Conservation (phyloP, 1,140 invertebrate species). For the Pomacea maculata region DNA sequence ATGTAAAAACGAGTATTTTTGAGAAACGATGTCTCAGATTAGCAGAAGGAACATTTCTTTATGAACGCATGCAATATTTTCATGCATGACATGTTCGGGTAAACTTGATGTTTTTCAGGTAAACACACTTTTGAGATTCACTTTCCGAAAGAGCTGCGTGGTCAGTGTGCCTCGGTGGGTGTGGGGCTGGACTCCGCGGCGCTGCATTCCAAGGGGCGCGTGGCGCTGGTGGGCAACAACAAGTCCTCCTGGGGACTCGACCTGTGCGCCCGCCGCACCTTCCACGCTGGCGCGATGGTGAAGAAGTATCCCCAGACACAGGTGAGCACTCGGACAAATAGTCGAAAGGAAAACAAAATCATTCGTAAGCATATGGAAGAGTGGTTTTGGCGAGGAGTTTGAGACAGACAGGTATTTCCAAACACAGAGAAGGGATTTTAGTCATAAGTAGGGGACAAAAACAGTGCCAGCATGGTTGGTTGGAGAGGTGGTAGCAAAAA, state of each 20-base stretch:
- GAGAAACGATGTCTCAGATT: too few species aligned
- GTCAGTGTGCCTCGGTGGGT: constrained; percentile 31
- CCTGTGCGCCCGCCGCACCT: constrained; percentile 13
- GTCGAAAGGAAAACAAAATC: too few species aligned
- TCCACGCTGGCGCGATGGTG: constrained; percentile 9
- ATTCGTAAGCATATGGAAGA: too few species aligned
- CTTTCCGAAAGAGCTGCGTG: constrained; percentile 29
- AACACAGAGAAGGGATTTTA: too few species aligned
- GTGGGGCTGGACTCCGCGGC: constrained; percentile 31
- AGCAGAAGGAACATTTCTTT: too few species aligned
- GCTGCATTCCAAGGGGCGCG: constrained; percentile 28
- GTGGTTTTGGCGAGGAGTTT: too few species aligned
- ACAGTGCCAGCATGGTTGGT: background rate
- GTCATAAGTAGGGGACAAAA: background rate
- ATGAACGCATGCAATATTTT: too few species aligned
- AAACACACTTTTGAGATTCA: constrained; percentile 42
- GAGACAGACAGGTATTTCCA: too few species aligned
- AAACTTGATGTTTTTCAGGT: constrained; percentile 13
- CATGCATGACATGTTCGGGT: background rate
- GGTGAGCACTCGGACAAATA: background rate
- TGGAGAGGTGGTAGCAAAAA: background rate
- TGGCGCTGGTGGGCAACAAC: constrained; percentile 33
- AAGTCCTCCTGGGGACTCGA: constrained; percentile 32
- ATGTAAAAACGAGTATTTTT: too few species aligned
- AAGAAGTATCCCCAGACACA: constrained; percentile 21